Evolutionary conservation across 1,140 invertebrate genomes (phyloP), one percentile per base, ranked within the genome.

Genomic region (Zaprionus africanus): DNA sequence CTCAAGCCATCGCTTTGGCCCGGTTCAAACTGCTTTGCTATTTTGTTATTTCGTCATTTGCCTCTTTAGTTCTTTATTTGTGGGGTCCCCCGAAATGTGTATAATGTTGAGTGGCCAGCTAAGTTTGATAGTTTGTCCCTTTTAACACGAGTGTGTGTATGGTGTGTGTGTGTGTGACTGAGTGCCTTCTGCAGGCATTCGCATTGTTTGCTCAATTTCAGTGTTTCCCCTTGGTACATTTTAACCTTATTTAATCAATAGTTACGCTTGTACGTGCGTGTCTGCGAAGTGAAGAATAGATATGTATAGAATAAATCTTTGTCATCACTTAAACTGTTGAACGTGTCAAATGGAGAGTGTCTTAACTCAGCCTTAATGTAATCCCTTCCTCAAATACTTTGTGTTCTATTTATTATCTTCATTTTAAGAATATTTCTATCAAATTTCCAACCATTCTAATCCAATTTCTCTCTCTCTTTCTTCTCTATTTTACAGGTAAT

Each of bases 161-260:
- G 46, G 26, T 26, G 26, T 26, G 51, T 66, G 69, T 56, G 65
- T 65, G 59, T 66, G 54, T 75, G 49, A 12, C 62, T 59, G 38
- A n/a, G 38, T 41, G 38, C 71, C 75, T 64, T 53, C 31, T 34
- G 31, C 31, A 34, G 31, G 31, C 31, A 34, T 34, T 34, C 31
- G 31, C 31, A 34, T 80, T 86, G 83, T 87, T 86, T 86, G 82
- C 82, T 57, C 78, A 87, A 76, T 74, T 86, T 82, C 74, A 74
- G 83, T 79, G 68, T 61, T 13, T 34, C 62, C 46, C 31, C 53
- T 67, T 80, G 78, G 69, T 83, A 17, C 15, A 2, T 41, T n/a
- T 15, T 41, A n/a, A 41, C 38, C 41, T 46, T 46, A 46, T 46
- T 46, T 46, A 46, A 43, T 43, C 41, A 43, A 43, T 15, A n/a